Conservation (phyloP, 2,113 vertebrate genomes). For the Dryoscopus gambensis region DNA sequence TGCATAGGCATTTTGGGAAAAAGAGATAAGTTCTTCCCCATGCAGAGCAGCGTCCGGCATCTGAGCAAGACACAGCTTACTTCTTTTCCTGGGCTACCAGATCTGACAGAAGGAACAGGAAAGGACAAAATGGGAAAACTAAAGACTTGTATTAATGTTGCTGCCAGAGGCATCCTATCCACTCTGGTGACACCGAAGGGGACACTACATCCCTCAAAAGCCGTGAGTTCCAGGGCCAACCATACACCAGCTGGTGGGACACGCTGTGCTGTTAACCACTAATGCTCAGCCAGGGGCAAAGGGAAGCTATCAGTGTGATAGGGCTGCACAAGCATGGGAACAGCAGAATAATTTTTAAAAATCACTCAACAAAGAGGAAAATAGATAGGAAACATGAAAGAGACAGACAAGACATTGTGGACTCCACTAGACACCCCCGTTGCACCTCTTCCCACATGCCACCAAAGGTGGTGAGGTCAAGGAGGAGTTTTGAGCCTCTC, state of each 20-base stretch:
- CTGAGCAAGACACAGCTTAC: not conserved
- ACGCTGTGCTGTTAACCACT: not conserved
- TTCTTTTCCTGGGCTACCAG: not conserved
- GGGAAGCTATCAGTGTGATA: not conserved
- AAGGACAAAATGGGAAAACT: not conserved
- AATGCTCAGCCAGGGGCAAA: not conserved
- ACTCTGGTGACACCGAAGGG: not conserved
- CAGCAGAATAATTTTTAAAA: not conserved
- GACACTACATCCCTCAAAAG: not conserved
- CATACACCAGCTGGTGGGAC: not conserved
- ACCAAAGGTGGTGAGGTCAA: not conserved
- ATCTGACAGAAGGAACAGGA: not conserved
- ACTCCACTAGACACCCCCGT: not conserved
- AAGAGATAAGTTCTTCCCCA: not conserved
- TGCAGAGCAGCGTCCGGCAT: not conserved
- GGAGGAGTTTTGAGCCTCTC: not conserved
- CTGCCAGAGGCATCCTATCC: not conserved
- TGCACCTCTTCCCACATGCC: not conserved
- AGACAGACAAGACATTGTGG: not conserved
- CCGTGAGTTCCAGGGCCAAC: not conserved
- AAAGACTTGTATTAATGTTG: not conserved
- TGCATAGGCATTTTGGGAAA: not conserved
- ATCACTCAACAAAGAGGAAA: not conserved
- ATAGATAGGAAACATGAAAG: not conserved
- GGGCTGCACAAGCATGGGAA: not conserved